Base-by-base conservation (phyloP, 1,140 invertebrate species). In the Laupala kohalensis region DNA sequence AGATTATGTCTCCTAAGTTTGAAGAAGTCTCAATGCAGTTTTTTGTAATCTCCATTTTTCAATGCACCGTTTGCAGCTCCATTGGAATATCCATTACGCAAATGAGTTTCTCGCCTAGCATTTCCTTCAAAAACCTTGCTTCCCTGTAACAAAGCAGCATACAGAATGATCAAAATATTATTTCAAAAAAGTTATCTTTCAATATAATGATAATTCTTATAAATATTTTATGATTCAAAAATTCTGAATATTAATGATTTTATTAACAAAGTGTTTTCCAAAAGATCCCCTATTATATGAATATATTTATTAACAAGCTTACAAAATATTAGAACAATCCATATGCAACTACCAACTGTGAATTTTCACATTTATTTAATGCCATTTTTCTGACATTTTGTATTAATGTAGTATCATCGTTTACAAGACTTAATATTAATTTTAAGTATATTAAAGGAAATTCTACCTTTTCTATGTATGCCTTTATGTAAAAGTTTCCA, bases 401-500 rank as follows among this genome's bases (percentile, higher is more conserved):
- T 53, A 53, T 13, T 53, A 53, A 53, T 53, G 19, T 4, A 53
- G 19, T 53, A 53, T 53, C 19, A 53, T 4, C 1, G 9, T 53
- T 53, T 53, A 53, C 37, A 53, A 53, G 19, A 13, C 9, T 2
- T 53, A 53, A 53, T 4, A 2, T 53, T 53, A 53, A 53, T 19
- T 2, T 53, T 53, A 13, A 13, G 37, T 53, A 53, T 53, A 53
- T n/a, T n/a, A n/a, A 53, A 53, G 9, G 4, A 19, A 6, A 26
- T 73, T 76, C 82, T 81, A 90, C 89, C 85, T 89, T 89, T 67
- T 87, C 86, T 75, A 90, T 85, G 75, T 94, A 94, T 0, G 90
- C 90, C 77, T 91, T 90, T 72, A 88, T 86, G 78, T 96, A 97
- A 81, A 96, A 97, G 80, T 96, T 94, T 73, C 93, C 90, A 80